phyloP scores from a whole-genome alignment of 1,140 invertebrate genomes.

The Grapholita molesta region DNA sequence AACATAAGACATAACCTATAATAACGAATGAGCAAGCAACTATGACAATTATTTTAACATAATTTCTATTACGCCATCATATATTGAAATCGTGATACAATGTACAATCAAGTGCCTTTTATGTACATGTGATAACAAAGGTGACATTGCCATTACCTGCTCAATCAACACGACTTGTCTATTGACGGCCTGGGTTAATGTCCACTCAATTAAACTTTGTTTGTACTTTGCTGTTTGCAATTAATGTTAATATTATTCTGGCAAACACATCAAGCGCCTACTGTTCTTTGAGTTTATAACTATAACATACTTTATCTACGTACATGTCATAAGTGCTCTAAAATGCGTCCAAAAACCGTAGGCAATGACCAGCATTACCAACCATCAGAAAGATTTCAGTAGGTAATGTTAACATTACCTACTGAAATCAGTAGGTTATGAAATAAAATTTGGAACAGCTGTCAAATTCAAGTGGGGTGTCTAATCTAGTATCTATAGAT shows the following conservation, averaged over 20 bases:
- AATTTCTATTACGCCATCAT: neutral
- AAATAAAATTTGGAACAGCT: too few relatives aligned
- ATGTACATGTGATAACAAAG: conserved; percentile 9
- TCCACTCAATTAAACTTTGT: neutral
- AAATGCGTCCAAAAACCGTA: too few relatives aligned
- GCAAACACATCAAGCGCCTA: neutral
- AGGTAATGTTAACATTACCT: too few relatives aligned
- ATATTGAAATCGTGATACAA: neutral
- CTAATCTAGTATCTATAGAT: too few relatives aligned
- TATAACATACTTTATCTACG: neutral
- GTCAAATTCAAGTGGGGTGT: too few relatives aligned
- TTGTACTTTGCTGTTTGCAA: neutral
- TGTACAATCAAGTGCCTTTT: neutral
- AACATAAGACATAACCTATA: neutral
- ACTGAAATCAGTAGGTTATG: too few relatives aligned
- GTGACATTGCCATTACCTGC: conserved; percentile 17
- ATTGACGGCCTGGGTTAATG: conserved; percentile 5
- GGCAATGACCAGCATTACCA: too few relatives aligned
- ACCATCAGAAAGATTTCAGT: too few relatives aligned
- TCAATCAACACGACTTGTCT: neutral
- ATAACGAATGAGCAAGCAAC: neutral
- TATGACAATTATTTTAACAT: neutral
- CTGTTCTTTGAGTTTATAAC: neutral
- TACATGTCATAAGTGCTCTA: too few relatives aligned
- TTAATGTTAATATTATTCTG: neutral